Evolutionary conservation across 2,113 vertebrate genomes (phyloP).

Genomic region (Melospiza melodia): DNA sequence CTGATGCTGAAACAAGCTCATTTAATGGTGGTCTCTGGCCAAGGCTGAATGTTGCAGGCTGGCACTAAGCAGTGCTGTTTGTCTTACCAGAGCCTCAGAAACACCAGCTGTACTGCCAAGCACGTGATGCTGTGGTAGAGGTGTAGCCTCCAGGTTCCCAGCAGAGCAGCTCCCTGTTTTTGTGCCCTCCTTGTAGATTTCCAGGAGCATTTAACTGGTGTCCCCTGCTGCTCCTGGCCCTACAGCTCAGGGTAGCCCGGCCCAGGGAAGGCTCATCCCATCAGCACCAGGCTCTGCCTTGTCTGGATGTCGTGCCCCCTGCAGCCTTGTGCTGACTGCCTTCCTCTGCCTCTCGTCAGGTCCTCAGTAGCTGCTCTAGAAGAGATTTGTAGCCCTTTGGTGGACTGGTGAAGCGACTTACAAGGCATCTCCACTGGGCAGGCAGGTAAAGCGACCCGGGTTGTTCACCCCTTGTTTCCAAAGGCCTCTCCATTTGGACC

Average conservation of each 20-base stretch:
- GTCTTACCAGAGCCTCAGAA: not conserved
- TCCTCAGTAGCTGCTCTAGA: constrained; percentile 70
- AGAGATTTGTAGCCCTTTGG: constrained; percentile 69
- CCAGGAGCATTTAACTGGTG: not conserved
- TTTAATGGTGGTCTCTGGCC: not conserved
- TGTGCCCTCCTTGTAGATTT: not conserved
- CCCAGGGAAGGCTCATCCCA: constrained; percentile 13
- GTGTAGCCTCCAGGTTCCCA: not conserved
- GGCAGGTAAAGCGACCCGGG: constrained; percentile 69
- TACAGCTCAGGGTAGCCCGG: not conserved
- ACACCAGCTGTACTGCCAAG: not conserved
- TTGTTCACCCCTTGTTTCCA: constrained; percentile 41
- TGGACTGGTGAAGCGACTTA: constrained; percentile 61
- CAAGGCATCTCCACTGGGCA: constrained; percentile 65
- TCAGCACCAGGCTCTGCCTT: constrained; percentile 34
- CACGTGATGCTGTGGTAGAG: not conserved
- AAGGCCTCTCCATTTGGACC: constrained; percentile 25
- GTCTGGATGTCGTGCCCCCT: constrained; percentile 52
- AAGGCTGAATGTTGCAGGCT: not conserved
- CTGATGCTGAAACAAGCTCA: not conserved
- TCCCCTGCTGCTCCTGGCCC: not conserved
- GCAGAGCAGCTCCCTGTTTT: not conserved
- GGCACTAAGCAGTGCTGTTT: not conserved
- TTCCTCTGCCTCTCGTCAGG: constrained; percentile 70
- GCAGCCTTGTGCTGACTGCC: constrained; percentile 68